Percentiles rank a stretch among this genome's conserved stretches.
Evolutionary conservation across 2,888 invertebrate genomes (phyloP).

Genomic region (Heliconius sara): DNA sequence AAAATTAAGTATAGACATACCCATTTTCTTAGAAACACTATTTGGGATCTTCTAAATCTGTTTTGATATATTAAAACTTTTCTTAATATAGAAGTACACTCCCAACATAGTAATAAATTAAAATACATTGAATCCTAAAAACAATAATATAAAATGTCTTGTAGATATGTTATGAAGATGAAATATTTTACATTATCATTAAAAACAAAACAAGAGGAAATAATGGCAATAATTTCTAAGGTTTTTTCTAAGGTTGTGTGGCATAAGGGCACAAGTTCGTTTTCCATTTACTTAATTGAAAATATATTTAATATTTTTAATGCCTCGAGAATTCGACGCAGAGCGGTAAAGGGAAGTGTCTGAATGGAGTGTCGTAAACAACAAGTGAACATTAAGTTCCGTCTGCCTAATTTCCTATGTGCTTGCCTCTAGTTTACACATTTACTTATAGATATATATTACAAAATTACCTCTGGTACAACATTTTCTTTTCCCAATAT

Average conservation of each 20-base stretch:
- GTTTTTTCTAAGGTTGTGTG: no score
- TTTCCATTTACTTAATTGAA: no score
- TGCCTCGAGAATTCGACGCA: no score
- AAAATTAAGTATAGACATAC: neutral
- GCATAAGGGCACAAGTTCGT: no score
- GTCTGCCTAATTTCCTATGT: no score
- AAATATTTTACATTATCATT: neutral
- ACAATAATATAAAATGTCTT: neutral
- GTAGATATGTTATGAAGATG: neutral
- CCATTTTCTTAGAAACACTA: neutral
- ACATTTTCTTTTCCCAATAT: conserved; percentile 28
- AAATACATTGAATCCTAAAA: conserved; percentile 33
- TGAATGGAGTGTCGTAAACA: no score
- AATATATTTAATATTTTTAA: no score
- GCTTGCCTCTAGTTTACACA: no score
- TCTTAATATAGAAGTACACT: conserved; percentile 30
- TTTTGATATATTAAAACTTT: conserved; percentile 23
- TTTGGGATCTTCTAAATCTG: conserved; percentile 25
- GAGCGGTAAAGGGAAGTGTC: no score
- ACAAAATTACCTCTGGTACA: conserved; percentile 27
- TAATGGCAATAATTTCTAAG: no score
- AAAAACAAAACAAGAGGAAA: no score
- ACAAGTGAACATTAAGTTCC: no score
- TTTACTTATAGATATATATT: neutral
- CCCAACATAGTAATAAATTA: conserved; percentile 36